phyloP scores from a whole-genome alignment of 2,113 vertebrate genomes.

The Electrona antarctica region DNA sequence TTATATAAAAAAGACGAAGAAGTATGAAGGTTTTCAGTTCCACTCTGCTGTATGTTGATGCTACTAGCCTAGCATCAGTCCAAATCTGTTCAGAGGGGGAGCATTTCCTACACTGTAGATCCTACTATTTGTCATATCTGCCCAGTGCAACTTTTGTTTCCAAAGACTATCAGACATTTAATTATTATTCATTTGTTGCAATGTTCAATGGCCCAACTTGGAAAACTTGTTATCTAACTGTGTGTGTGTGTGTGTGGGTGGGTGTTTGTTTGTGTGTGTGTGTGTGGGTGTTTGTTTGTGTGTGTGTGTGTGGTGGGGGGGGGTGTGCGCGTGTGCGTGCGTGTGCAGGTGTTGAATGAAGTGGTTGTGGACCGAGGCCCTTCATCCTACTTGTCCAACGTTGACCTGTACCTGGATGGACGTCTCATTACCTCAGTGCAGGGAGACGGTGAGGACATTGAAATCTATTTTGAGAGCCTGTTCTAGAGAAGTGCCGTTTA shows the following conservation, averaged over 20 bases:
- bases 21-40: too few species aligned
- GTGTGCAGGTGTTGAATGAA: conserved; percentile 80
- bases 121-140: too few species aligned
- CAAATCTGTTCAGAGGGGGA: too few species aligned
- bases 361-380: conserved; percentile 85
- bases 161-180: too few species aligned
- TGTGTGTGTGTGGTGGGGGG: not conserved
- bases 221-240: not conserved
- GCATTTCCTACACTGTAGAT: too few species aligned
- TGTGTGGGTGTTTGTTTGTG: not conserved
- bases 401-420: conserved; percentile 83
- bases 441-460: conserved; percentile 76
- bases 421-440: conserved; percentile 85
- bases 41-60: too few species aligned
- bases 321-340: not conserved
- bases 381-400: conserved; percentile 84
- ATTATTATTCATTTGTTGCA: too few species aligned
- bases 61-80: too few species aligned
- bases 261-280: not conserved
- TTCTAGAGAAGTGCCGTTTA: not conserved
- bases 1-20: too few species aligned
- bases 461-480: not conserved
- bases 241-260: conserved; percentile 9
- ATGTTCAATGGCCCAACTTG: too few species aligned
- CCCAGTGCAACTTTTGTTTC: too few species aligned